These are phyloP conservation scores for Xenotilapia flavipinnis DNA, from an alignment of 2,113 vertebrate genomes.

Conservation along the genomic window DNA sequence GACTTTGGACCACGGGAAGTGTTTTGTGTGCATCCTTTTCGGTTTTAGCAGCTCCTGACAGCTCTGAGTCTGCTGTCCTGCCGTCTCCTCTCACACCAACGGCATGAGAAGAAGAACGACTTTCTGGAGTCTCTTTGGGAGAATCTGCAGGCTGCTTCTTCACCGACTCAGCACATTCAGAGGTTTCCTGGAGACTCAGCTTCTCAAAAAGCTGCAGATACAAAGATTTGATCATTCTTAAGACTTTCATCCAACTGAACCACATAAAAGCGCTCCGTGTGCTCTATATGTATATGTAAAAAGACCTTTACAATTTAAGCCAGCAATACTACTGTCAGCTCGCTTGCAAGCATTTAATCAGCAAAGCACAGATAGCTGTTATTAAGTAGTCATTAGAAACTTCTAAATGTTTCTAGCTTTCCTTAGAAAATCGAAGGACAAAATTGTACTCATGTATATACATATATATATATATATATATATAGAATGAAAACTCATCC, in stretches of 20 bases:
- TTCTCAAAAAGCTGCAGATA: conserved; percentile 85
- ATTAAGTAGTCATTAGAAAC: not conserved
- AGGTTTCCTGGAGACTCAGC: conserved; percentile 79
- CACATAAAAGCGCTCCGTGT: accelerated
- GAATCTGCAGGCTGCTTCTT: not conserved
- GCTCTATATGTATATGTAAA: not conserved
- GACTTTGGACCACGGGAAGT: not conserved
- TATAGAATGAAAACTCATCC: not conserved
- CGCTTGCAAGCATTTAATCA: not conserved
- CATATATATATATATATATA: accelerated
- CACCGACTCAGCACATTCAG: not conserved
- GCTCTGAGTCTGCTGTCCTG: not conserved
- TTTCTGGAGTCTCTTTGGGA: not conserved
- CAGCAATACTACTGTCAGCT: not conserved
- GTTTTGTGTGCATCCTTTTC: not conserved
- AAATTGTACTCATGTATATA: not conserved
- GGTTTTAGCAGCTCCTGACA: not conserved
- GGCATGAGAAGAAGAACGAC: not conserved
- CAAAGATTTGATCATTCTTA: not conserved
- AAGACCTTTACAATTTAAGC: not conserved
- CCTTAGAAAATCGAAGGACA: not conserved
- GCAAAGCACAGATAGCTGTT: not conserved
- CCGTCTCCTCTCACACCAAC: not conserved
- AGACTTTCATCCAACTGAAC: not conserved
- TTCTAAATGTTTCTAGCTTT: not conserved